Conservation (phyloP, 1,140 invertebrate genomes). For the Atopsyche davidsoni region DNA sequence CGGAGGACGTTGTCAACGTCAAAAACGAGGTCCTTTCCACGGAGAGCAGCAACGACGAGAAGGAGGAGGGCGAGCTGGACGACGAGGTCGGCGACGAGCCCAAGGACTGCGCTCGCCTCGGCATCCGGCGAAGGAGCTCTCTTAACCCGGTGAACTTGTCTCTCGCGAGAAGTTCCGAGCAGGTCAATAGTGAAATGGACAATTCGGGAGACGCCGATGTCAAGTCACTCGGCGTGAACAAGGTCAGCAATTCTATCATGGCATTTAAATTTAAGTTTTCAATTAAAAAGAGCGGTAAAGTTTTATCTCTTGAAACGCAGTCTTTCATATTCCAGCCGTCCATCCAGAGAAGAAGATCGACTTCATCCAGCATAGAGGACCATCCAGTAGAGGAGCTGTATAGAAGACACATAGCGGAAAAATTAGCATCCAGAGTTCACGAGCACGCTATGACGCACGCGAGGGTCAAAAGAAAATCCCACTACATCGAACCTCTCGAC, state of each 20-base stretch:
- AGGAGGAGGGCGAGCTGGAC: constrained; percentile 36
- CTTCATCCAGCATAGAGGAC: constrained; percentile 47
- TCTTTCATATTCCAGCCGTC: constrained; percentile 34
- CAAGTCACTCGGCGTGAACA: background rate
- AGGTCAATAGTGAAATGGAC: constrained; percentile 32
- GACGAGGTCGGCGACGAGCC: constrained; percentile 51
- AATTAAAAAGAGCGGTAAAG: background rate
- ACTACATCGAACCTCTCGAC: constrained; percentile 57
- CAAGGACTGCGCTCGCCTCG: constrained; percentile 51
- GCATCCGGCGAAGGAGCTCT: constrained; percentile 48
- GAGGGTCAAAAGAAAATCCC: constrained; percentile 58
- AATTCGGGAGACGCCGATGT: constrained; percentile 33
- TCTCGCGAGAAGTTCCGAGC: constrained; percentile 41
- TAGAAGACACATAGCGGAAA: constrained; percentile 44
- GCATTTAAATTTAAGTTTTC: constrained; percentile 5
- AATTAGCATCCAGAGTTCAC: constrained; percentile 51
- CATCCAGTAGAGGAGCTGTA: constrained; percentile 43
- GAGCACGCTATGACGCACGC: constrained; percentile 37
- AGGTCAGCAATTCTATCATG: background rate
- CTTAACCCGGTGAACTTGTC: constrained; percentile 73
- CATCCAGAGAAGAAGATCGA: constrained; percentile 43
- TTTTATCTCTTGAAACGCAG: constrained; percentile 10
- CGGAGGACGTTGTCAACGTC: constrained; percentile 37
- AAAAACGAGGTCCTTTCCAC: constrained; percentile 49
- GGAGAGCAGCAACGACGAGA: constrained; percentile 49